These are phyloP conservation scores for Heliconius himera DNA, from an alignment of 1,140 invertebrate genomes.

Conservation along the genomic window DNA sequence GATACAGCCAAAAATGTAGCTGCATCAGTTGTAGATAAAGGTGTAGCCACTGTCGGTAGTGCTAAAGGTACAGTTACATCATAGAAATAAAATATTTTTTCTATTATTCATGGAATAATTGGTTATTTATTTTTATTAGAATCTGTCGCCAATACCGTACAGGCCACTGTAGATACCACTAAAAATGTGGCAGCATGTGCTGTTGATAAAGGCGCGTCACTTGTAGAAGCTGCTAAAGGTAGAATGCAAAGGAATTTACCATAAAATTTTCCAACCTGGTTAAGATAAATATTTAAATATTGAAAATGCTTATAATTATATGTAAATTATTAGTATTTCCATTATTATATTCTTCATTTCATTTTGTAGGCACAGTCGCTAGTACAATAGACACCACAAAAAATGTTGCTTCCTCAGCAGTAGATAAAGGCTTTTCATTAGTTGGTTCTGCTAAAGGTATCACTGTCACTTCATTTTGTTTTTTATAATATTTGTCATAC, in stretches of 20 bases:
- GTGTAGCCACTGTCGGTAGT: constrained; percentile 44
- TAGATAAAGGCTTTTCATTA: constrained; percentile 44
- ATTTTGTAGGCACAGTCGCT: constrained; percentile 48
- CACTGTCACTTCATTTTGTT: not conserved
- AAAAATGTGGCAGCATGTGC: constrained; percentile 59
- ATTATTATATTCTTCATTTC: constrained; percentile 30
- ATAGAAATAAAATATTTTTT: not conserved
- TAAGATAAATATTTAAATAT: no score
- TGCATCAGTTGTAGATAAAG: constrained; percentile 46
- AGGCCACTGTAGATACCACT: constrained; percentile 57
- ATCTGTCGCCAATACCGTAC: constrained; percentile 48
- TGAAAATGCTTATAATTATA: no score
- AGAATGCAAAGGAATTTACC: constrained; percentile 19
- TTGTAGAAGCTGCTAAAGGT: constrained; percentile 62
- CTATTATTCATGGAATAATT: constrained; percentile 3
- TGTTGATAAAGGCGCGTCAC: constrained; percentile 55
- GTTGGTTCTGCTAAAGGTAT: constrained; percentile 54
- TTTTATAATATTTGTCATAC: not conserved
- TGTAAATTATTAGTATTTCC: constrained; percentile 5
- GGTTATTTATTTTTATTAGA: constrained; percentile 22
- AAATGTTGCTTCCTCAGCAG: constrained; percentile 40
- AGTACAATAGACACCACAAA: constrained; percentile 51
- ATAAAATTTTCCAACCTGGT: no score
- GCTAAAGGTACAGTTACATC: constrained; percentile 50
- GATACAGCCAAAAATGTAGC: constrained; percentile 54